Conservation (phyloP, 1,140 invertebrate genomes). For the Venturia canescens region DNA sequence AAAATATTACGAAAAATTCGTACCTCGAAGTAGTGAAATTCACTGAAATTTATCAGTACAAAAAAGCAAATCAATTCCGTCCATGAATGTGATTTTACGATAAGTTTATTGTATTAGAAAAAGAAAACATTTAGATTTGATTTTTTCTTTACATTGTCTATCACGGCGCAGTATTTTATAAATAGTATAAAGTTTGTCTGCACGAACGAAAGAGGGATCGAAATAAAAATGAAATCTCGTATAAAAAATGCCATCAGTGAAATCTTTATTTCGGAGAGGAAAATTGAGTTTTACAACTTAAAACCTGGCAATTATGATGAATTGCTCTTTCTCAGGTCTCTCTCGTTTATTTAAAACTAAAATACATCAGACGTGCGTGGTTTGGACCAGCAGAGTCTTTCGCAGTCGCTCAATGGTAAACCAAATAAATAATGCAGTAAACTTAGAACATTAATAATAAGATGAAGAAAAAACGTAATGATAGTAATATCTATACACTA, state of each 20-base stretch:
- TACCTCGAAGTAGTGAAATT: no score
- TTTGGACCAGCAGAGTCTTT: background rate
- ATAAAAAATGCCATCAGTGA: slow-evolving; percentile 31
- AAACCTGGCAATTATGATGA: background rate
- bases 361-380: background rate
- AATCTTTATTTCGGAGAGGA: slow-evolving; percentile 19
- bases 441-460: background rate
- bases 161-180: background rate
- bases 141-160: background rate
- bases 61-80: slow-evolving; percentile 31
- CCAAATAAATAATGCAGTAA: slow-evolving; percentile 6
- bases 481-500: background rate
- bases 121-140: background rate
- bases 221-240: background rate
- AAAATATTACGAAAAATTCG: no score
- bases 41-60: background rate
- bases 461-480: background rate
- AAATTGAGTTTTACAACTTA: slow-evolving; percentile 16
- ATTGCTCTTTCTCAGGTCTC: slow-evolving; percentile 4
- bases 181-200: background rate
- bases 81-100: slow-evolving; percentile 31
- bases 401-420: background rate
- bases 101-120: background rate
- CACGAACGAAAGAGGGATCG: background rate
- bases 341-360: background rate